A percentile compares a stretch with the other conserved stretches of the same genome.
Conservation (phyloP, 2,888 invertebrate species). For the Nemurella pictetii region DNA sequence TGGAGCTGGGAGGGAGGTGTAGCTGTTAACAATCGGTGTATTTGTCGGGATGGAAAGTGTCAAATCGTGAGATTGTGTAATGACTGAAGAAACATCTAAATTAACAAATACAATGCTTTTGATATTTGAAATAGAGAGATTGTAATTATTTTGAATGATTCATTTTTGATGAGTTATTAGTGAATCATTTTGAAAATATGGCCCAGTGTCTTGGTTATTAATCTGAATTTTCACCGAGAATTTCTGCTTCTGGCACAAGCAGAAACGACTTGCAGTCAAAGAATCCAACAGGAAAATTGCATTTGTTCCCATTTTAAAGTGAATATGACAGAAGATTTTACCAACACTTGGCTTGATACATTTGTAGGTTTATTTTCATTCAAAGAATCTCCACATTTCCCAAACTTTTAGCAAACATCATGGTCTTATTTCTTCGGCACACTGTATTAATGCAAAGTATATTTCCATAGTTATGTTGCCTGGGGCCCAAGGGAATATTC, state of each 20-base stretch:
- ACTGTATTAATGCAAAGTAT: background rate
- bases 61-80: background rate
- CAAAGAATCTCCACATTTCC: background rate
- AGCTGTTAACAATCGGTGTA: conserved; percentile 13
- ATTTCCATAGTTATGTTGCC: background rate
- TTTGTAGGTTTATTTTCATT: background rate
- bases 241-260: background rate
- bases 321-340: background rate
- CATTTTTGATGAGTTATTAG: no score
- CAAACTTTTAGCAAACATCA: background rate
- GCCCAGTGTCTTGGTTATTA: background rate
- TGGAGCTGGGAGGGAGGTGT: background rate
- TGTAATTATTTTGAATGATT: background rate
- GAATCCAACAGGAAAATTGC: no score
- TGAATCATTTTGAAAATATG: background rate
- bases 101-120: background rate
- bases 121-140: background rate
- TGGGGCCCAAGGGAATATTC: background rate
- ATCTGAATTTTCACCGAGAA: background rate
- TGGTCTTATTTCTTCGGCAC: background rate
- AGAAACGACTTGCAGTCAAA: background rate
- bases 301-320: no score
- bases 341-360: no score
- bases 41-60: background rate
- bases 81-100: background rate